Conservation (phyloP, 1,140 invertebrate species). For the Matsumurasca onukii region DNA sequence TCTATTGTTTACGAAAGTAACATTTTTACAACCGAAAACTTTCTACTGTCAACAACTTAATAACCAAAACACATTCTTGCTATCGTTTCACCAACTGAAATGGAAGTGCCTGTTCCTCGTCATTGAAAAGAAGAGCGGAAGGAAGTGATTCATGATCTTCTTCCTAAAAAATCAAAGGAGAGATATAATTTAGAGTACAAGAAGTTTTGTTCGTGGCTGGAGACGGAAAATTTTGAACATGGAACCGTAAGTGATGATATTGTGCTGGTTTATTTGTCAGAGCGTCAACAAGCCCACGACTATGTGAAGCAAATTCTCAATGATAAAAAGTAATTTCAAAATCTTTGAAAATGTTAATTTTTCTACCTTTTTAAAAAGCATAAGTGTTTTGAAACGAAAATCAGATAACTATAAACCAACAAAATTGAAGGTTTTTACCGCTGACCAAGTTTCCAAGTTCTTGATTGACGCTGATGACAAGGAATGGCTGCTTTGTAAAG, state of each 20-base stretch:
- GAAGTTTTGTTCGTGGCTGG: neutral
- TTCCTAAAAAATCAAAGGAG: constrained; percentile 4
- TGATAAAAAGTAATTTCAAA: constrained; percentile 3
- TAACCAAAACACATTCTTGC: too few relatives aligned
- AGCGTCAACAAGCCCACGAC: neutral
- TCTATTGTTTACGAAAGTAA: neutral
- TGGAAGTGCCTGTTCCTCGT: neutral
- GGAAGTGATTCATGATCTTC: constrained; percentile 1
- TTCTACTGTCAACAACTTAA: too few relatives aligned
- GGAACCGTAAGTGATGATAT: neutral
- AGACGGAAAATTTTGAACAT: neutral
- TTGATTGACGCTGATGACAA: neutral
- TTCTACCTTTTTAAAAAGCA: neutral
- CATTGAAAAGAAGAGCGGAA: constrained; percentile 3
- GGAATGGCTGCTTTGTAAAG: constrained; percentile 10
- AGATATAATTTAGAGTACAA: neutral
- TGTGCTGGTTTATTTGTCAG: neutral
- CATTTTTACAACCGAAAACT: neutral
- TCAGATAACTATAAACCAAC: neutral
- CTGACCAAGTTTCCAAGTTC: constrained; percentile 7
- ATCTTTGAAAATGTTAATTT: neutral
- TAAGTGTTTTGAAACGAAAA: constrained; percentile 2
- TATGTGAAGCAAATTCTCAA: neutral
- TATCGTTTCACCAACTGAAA: too few relatives aligned
- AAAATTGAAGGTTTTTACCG: neutral